Evolutionary conservation across 2,113 vertebrate species (phyloP).

Genomic region (Myanophis thanlyinensis): DNA sequence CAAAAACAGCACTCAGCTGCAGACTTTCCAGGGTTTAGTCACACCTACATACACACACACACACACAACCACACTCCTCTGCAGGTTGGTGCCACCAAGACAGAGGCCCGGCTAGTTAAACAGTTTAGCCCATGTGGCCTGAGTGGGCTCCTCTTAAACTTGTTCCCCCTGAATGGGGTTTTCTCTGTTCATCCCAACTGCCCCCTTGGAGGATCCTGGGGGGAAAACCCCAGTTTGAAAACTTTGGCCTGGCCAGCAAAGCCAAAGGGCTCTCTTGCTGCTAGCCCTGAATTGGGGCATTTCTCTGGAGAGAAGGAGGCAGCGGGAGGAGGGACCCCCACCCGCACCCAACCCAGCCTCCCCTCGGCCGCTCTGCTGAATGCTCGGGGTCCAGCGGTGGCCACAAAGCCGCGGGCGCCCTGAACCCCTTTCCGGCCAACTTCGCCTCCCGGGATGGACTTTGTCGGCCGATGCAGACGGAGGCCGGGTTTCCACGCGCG

Average conservation of each 20-base stretch:
- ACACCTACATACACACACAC: too few relatives aligned
- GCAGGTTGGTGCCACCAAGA: background rate
- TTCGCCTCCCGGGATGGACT: background rate
- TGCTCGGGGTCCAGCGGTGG: background rate
- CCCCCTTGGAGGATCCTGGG: background rate
- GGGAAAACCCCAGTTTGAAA: background rate
- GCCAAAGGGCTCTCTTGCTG: background rate
- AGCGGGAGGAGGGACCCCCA: background rate
- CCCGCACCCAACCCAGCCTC: too few relatives aligned
- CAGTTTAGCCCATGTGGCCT: background rate
- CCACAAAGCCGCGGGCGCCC: background rate
- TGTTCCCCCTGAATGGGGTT: too few relatives aligned
- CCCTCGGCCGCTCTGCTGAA: background rate
- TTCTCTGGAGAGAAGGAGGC: background rate
- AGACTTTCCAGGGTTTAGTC: background rate
- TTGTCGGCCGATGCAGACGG: too few relatives aligned
- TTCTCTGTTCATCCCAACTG: background rate
- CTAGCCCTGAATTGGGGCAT: background rate
- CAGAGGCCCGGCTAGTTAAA: background rate
- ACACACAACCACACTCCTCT: background rate
- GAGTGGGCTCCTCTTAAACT: background rate
- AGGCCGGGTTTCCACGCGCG: too few relatives aligned
- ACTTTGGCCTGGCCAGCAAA: background rate
- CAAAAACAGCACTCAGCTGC: background rate
- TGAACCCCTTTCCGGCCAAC: background rate